Conservation (phyloP, 2,797 vertebrate species). For the Typhlichthys eigenmanni region DNA sequence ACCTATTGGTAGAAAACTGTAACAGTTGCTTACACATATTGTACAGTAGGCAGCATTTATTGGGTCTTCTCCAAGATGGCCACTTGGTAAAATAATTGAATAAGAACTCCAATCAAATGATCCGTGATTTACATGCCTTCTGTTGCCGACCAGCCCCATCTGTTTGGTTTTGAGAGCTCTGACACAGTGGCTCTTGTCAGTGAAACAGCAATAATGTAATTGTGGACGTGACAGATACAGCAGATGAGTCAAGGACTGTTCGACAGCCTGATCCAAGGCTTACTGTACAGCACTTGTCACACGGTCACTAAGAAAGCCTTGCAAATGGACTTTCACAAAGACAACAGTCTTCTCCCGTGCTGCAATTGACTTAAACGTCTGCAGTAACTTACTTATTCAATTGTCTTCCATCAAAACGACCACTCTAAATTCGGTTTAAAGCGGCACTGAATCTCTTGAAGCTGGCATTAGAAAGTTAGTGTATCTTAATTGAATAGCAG, state of each 20-base stretch:
- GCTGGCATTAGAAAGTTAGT: constrained; percentile 64
- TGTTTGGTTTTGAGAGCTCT: constrained; percentile 77
- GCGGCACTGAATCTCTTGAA: constrained; percentile 19
- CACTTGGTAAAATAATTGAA: constrained; percentile 79
- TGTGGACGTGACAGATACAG: constrained; percentile 72
- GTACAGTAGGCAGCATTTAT: constrained; percentile 67
- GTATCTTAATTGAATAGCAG: constrained; percentile 74
- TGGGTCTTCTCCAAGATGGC: constrained; percentile 64
- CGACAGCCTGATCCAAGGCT: constrained; percentile 66
- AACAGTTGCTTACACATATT: constrained; percentile 74
- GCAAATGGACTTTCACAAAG: constrained; percentile 55
- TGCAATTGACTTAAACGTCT: constrained; percentile 32
- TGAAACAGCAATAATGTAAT: constrained; percentile 76
- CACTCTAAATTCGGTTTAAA: constrained; percentile 17
- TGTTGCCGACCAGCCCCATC: constrained; percentile 79
- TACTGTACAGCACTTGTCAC: constrained; percentile 67
- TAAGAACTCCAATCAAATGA: constrained; percentile 77
- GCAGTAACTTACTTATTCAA: constrained; percentile 22
- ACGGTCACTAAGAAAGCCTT: constrained; percentile 62
- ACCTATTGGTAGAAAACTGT: constrained; percentile 55
- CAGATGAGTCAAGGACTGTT: constrained; percentile 73
- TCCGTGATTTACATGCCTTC: constrained; percentile 77
- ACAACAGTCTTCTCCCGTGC: constrained; percentile 28
- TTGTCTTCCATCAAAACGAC: constrained; percentile 7
- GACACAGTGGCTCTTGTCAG: constrained; percentile 76